phyloP scores from a whole-genome alignment of 2,797 vertebrate genomes.

The Acipenser ruthenus region DNA sequence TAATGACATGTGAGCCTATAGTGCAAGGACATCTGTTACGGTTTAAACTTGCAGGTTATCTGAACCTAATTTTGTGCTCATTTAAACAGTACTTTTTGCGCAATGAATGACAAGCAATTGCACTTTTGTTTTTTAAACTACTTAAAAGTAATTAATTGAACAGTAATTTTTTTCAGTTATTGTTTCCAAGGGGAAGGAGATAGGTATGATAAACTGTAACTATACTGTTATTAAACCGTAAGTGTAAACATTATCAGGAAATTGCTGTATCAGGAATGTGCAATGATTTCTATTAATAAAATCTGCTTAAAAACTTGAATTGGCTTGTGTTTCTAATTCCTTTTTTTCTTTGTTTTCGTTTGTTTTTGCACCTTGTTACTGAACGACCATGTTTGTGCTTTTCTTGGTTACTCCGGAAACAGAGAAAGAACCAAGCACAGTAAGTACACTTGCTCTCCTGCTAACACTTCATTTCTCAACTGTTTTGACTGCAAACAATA shows the following conservation, averaged over 20 bases:
- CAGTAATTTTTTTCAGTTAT: constrained; percentile 65
- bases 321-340: constrained; percentile 70
- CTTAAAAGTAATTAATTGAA: constrained; percentile 28
- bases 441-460: constrained; percentile 66
- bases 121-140: constrained; percentile 18
- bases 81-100: constrained; percentile 12
- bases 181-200: constrained; percentile 52
- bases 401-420: constrained; percentile 70
- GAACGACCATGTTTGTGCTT: constrained; percentile 66
- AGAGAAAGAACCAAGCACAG: constrained; percentile 88
- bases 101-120: constrained; percentile 20
- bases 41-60: neutral
- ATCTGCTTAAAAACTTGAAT: constrained; percentile 68
- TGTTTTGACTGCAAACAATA: neutral
- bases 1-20: neutral
- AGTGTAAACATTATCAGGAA: constrained; percentile 64
- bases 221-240: constrained; percentile 59
- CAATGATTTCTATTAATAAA: constrained; percentile 76
- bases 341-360: constrained; percentile 64
- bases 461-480: constrained; percentile 26
- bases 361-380: constrained; percentile 69
- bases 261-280: constrained; percentile 76
- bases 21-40: neutral
- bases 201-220: constrained; percentile 67
- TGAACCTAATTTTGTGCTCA: neutral